Conservation (phyloP, 2,888 invertebrate species). For the Pandemis corylana region DNA sequence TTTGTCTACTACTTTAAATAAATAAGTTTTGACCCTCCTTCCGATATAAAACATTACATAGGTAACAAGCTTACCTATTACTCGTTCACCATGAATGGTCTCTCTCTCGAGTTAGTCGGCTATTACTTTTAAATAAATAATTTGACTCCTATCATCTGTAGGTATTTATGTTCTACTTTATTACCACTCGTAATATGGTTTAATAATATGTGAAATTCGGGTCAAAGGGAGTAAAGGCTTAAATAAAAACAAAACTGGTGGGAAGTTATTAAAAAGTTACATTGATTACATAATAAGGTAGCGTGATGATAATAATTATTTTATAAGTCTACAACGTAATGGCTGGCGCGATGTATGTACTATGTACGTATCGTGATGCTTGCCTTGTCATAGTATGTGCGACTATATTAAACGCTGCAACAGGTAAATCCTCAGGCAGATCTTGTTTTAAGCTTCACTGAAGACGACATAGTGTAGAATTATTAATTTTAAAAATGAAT, state of each 20-base stretch:
- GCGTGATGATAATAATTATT: constrained; percentile 26
- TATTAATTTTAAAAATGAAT: constrained; percentile 20
- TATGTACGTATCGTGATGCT: constrained; percentile 6
- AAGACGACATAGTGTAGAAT: constrained; percentile 17
- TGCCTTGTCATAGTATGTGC: constrained; percentile 13
- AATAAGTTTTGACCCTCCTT: too few relatives aligned
- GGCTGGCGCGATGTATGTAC: constrained; percentile 10
- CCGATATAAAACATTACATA: too few relatives aligned
- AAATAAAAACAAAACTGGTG: not conserved
- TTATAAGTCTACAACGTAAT: constrained; percentile 17
- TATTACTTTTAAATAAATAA: too few relatives aligned
- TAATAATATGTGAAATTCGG: too few relatives aligned
- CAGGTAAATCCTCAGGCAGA: constrained; percentile 15
- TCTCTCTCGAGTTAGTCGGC: too few relatives aligned
- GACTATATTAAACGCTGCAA: constrained; percentile 25
- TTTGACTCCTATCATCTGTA: too few relatives aligned
- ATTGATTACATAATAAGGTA: not conserved
- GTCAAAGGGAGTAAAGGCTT: too few relatives aligned
- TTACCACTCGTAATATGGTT: too few relatives aligned
- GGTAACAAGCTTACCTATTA: too few relatives aligned
- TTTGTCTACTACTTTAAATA: too few relatives aligned
- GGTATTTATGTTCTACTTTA: too few relatives aligned
- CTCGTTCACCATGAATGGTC: too few relatives aligned
- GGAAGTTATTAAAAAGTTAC: not conserved
- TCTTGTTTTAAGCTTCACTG: constrained; percentile 13